phyloP scores from a whole-genome alignment of 2,797 vertebrate genomes.

The Poeciliopsis presidionis region DNA sequence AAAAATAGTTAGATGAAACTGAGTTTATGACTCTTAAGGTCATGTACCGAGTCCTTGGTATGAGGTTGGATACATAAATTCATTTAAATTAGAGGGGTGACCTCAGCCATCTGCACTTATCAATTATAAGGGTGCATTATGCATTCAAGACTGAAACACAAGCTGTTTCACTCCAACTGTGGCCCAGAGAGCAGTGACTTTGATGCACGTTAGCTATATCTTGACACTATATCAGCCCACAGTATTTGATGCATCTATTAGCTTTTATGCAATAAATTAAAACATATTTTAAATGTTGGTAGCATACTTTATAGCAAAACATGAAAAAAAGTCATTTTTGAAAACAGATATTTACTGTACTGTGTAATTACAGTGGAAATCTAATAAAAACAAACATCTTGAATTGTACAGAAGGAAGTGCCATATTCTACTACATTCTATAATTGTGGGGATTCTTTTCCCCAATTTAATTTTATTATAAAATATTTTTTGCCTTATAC shows the following conservation, averaged over 20 bases:
- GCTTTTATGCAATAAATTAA: slow-evolving; percentile 10
- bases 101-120: slow-evolving; percentile 60
- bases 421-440: background rate
- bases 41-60: background rate
- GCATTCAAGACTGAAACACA: slow-evolving; percentile 31
- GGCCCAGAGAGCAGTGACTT: slow-evolving; percentile 26
- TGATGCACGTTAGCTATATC: slow-evolving; percentile 32
- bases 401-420: slow-evolving; percentile 2
- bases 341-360: background rate
- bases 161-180: slow-evolving; percentile 10
- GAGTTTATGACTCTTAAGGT: slow-evolving; percentile 29
- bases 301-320: slow-evolving; percentile 11
- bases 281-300: slow-evolving; percentile 4
- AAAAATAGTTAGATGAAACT: slow-evolving; percentile 15
- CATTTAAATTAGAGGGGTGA: slow-evolving; percentile 38
- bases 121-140: slow-evolving; percentile 16
- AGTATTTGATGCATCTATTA: slow-evolving; percentile 21
- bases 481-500: background rate
- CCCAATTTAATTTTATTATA: background rate
- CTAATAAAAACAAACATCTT: background rate
- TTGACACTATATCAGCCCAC: slow-evolving; percentile 31
- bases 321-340: slow-evolving; percentile 1
- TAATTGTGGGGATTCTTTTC: background rate
- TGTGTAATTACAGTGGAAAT: background rate
- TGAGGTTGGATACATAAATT: slow-evolving; percentile 37